phyloP scores from a whole-genome alignment of 2,113 vertebrate genomes.

The Haemorhous mexicanus region DNA sequence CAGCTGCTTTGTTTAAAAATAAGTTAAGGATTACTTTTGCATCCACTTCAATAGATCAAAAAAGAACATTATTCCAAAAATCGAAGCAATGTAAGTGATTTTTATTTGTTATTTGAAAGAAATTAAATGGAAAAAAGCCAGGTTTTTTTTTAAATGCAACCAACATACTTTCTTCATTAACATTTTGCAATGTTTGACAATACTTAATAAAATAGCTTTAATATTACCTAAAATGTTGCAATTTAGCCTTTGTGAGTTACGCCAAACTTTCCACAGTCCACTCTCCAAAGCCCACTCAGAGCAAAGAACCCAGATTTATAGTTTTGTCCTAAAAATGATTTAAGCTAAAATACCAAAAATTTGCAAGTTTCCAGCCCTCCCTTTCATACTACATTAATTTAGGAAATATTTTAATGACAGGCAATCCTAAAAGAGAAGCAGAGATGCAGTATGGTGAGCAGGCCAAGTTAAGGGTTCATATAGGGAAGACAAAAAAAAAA shows the following conservation, averaged over 20 bases:
- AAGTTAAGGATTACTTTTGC: slow-evolving; percentile 22
- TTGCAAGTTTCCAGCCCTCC: slow-evolving; percentile 27
- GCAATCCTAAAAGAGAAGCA: slow-evolving; percentile 44
- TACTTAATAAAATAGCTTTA: slow-evolving; percentile 59
- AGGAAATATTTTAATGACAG: slow-evolving; percentile 61
- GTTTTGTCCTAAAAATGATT: slow-evolving; percentile 44
- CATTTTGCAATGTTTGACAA: slow-evolving; percentile 52
- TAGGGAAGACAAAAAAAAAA: background rate
- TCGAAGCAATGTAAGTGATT: slow-evolving; percentile 12
- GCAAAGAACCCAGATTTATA: slow-evolving; percentile 15
- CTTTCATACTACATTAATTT: slow-evolving; percentile 48
- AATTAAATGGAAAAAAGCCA: slow-evolving; percentile 61
- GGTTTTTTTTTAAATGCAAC: background rate
- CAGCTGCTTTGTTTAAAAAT: slow-evolving; percentile 48
- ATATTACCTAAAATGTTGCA: slow-evolving; percentile 55
- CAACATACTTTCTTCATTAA: slow-evolving; percentile 50
- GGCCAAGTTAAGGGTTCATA: background rate
- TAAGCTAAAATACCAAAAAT: slow-evolving; percentile 20
- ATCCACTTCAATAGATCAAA: slow-evolving; percentile 30
- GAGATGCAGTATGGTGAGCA: background rate
- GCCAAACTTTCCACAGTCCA: slow-evolving; percentile 56
- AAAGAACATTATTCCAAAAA: slow-evolving; percentile 21
- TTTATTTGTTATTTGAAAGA: slow-evolving; percentile 57
- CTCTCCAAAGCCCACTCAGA: slow-evolving; percentile 20
- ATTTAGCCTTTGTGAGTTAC: slow-evolving; percentile 13